These are phyloP conservation scores for Clarias macrocephalus DNA, from an alignment of 2,113 vertebrate genomes.

Conservation along the genomic window DNA sequence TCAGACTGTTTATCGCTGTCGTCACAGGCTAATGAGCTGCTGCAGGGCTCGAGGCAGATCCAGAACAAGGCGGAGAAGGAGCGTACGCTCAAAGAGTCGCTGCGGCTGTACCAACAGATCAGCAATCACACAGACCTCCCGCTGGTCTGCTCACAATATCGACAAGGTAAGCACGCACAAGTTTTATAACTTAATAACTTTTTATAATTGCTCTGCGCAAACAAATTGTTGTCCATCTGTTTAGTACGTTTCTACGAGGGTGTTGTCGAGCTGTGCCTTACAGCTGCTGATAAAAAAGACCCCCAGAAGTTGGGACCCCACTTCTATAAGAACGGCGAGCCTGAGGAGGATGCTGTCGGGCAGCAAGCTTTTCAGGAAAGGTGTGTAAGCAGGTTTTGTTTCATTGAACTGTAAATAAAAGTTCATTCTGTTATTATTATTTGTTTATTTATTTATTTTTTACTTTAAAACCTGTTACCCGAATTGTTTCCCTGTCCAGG, in stretches of 20 bases:
- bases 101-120: conserved; percentile 93
- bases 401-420: not conserved
- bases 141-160: conserved; percentile 89
- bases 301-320: conserved; percentile 93
- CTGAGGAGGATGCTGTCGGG: conserved; percentile 89
- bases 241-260: conserved; percentile 96
- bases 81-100: conserved; percentile 85
- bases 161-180: conserved; percentile 78
- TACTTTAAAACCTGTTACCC: not conserved
- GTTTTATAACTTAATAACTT: not conserved
- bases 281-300: conserved; percentile 93
- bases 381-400: conserved; percentile 55
- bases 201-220: not conserved
- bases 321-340: conserved; percentile 96
- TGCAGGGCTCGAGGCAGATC: conserved; percentile 89
- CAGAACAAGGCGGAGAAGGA: conserved; percentile 90
- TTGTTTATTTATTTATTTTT: too few relatives aligned
- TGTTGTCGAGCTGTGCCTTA: conserved; percentile 90
- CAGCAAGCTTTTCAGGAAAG: conserved; percentile 94
- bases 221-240: not conserved
- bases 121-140: conserved; percentile 91
- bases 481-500: conserved; percentile 63
- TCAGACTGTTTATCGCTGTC: not conserved
- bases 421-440: not conserved
- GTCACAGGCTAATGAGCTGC: conserved; percentile 90